These are phyloP conservation scores for Halesus radiatus DNA, from an alignment of 1,140 invertebrate species.

Conservation along the genomic window DNA sequence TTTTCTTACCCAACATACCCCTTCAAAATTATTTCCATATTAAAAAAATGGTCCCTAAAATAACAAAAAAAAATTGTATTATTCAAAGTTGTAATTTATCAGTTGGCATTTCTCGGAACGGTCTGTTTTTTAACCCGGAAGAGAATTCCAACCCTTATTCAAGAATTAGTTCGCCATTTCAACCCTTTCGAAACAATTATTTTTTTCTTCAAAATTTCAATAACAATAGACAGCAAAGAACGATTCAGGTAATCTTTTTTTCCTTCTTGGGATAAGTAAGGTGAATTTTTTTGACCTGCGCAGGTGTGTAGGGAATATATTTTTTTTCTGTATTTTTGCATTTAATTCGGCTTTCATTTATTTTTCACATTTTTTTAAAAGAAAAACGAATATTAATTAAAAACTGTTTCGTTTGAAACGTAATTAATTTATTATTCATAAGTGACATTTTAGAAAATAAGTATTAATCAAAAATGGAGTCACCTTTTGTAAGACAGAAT, in stretches of 20 bases:
- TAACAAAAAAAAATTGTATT: no score
- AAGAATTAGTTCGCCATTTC: constrained; percentile 7
- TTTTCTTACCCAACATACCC: background rate
- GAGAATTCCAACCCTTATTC: background rate
- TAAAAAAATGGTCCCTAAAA: constrained; percentile 5
- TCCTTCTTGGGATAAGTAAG: background rate
- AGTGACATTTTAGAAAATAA: no score
- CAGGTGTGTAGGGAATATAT: background rate
- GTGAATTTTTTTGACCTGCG: background rate
- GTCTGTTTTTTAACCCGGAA: constrained; percentile 26
- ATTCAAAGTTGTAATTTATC: constrained; percentile 13
- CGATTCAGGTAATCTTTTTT: background rate
- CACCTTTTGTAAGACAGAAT: no score
- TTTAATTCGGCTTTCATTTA: no score
- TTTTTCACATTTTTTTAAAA: no score
- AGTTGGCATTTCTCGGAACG: background rate
- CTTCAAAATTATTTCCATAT: background rate
- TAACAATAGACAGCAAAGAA: background rate
- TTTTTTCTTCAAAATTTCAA: constrained; percentile 23
- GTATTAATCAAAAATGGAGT: no score
- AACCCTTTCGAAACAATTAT: constrained; percentile 8
- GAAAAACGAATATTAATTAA: no score
- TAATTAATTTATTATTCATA: no score
- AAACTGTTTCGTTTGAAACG: no score
- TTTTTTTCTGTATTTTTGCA: background rate